phyloP scores from a whole-genome alignment of 2,113 vertebrate genomes.

The Synodontis membranacea region DNA sequence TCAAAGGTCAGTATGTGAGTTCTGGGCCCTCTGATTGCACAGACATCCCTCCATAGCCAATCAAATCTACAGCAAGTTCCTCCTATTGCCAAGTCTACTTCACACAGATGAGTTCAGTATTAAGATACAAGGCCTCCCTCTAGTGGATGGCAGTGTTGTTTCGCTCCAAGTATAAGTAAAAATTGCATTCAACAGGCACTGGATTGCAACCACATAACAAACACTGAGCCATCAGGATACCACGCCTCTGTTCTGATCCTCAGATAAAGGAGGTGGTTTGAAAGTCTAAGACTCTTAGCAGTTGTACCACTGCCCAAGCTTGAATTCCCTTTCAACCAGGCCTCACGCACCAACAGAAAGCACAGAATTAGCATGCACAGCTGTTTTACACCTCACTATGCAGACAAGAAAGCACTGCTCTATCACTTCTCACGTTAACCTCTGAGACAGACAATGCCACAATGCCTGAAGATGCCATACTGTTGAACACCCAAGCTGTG shows the following conservation, averaged over 20 bases:
- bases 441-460: conserved; percentile 46
- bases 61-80: conserved; percentile 16
- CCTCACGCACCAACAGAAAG: conserved; percentile 53
- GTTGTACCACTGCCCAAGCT: conserved; percentile 10
- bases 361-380: conserved; percentile 64
- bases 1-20: conserved; percentile 72
- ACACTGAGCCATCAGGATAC: conserved; percentile 61
- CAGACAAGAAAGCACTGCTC: conserved; percentile 55
- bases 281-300: conserved; percentile 31
- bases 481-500: conserved; percentile 32
- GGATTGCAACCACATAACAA: conserved; percentile 68
- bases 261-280: conserved; percentile 58
- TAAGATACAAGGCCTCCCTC: conserved; percentile 61
- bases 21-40: conserved; percentile 54
- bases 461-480: conserved; percentile 56
- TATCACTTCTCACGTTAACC: conserved; percentile 49
- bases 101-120: conserved; percentile 47
- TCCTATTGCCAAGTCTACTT: conserved; percentile 31
- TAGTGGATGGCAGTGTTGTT: conserved; percentile 59
- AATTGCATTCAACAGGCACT: conserved; percentile 69
- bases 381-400: conserved; percentile 62
- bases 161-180: conserved; percentile 1
- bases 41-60: conserved; percentile 35
- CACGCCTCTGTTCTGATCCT: conserved; percentile 56
- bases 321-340: conserved; percentile 36